Evolutionary conservation across 2,888 invertebrate species (phyloP).

Genomic region (Tenodera sinensis): DNA sequence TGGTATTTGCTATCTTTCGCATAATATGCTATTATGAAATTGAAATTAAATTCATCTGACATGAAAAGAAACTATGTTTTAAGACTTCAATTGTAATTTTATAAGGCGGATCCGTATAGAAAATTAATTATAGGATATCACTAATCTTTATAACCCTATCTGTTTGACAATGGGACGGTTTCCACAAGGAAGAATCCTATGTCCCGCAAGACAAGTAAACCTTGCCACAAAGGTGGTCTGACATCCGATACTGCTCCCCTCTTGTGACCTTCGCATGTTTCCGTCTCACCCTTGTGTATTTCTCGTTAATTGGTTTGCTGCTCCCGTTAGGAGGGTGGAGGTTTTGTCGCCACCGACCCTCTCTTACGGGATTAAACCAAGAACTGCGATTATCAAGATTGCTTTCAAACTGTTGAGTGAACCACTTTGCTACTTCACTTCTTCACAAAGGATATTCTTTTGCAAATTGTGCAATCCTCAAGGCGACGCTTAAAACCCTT

Average conservation of each 20-base stretch:
- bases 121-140: no score
- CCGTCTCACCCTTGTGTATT: background rate
- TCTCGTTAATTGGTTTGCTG: background rate
- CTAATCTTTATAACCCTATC: no score
- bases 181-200: no score
- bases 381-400: background rate
- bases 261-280: background rate
- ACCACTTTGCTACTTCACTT: background rate
- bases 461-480: background rate
- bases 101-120: no score
- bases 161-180: no score
- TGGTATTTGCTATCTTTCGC: no score
- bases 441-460: background rate
- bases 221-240: background rate
- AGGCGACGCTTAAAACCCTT: background rate
- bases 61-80: no score
- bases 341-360: background rate
- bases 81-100: no score
- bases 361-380: slow-evolving; percentile 1
- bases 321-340: background rate
- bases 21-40: no score
- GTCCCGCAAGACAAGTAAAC: background rate
- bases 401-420: background rate
- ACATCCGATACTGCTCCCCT: background rate
- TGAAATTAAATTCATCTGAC: no score